Base-by-base conservation (phyloP, 2,113 vertebrate genomes). In the Rhinolophus sinicus region DNA sequence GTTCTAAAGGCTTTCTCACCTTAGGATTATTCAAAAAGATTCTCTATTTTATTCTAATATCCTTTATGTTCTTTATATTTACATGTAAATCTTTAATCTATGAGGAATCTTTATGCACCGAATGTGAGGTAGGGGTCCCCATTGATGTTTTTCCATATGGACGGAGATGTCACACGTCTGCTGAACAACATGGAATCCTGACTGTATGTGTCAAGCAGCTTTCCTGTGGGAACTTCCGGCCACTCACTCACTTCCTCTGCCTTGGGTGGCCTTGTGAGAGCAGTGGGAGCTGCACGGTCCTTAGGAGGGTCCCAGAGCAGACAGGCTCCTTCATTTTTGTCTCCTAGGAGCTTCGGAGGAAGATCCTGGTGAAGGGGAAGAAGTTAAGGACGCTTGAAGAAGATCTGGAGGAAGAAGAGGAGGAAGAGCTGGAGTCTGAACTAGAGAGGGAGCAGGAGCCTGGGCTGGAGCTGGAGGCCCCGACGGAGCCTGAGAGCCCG, bases 361-460 rank as follows among this genome's bases (percentile, higher is more conserved):
- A 99, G 97, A 99, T 99, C 88, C 95, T 99, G 92, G 96, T 99
- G 85, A 99, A 99, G 97, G 99, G 99, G 56, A 99, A 99, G 98
- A 99, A 99, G 98, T 99, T 99, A 0, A 98, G 97, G 2, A 94
- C 98, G 0, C 94, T 99, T 44, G 98, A 98, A 84, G 99, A 98
- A 33, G 98, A 40, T 12, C 75, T 99, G 81, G 98, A 98, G 0
- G 99, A 99, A 11, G 97, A 96, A 3, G 98, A 98, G 0, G 99
- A 99, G 76, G 97, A 95, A 0, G 98, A 98, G 35, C 9, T n/a
- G 21, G 77, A 90, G 6, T 8, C 28, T 0, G 98, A 99, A 6
- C 98, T 99, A 65, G 99, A 99, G 1, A 97, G 98, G 8, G 98
- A 88, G 0, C 98, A 93, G 1, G 99, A 99, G 54, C 97, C 98